A percentile compares a stretch with the other conserved stretches of the same genome.
Conservation (phyloP, 2,797 vertebrate genomes). For the Rhinophrynus dorsalis region DNA sequence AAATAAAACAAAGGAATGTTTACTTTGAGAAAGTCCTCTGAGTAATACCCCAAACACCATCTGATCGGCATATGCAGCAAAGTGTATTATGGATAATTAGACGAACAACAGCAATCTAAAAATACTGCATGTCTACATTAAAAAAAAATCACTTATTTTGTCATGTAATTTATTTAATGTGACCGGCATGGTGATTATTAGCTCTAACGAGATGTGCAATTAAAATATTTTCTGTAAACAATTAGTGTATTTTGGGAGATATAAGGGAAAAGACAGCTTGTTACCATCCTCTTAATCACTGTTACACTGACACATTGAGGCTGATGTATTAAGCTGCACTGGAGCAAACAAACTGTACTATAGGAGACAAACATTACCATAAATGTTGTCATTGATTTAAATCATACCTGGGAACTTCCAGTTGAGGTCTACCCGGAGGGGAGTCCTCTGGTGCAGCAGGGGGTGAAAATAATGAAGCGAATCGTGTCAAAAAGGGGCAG, state of each 20-base stretch:
- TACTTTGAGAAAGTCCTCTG: slow-evolving; percentile 19
- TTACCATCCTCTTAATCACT: background rate
- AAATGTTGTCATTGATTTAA: no score
- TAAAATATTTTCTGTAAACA: slow-evolving; percentile 30
- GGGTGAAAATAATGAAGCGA: no score
- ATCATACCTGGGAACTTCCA: no score
- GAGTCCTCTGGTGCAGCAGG: no score
- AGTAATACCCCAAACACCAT: slow-evolving; percentile 6
- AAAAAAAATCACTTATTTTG: background rate
- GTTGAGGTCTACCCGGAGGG: no score
- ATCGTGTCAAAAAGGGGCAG: no score
- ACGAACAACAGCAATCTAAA: background rate
- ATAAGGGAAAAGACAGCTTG: slow-evolving; percentile 3
- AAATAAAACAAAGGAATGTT: background rate
- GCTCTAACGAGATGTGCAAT: slow-evolving; percentile 11
- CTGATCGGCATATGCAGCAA: slow-evolving; percentile 17
- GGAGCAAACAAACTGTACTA: no score
- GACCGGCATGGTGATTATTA: slow-evolving; percentile 14
- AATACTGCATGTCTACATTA: background rate
- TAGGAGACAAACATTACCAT: no score
- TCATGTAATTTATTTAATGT: slow-evolving; percentile 1
- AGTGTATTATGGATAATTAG: slow-evolving; percentile 8
- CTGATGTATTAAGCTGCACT: no score
- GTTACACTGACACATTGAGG: background rate
- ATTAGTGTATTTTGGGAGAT: slow-evolving; percentile 15